Conservation (phyloP, 2,888 invertebrate genomes). For the Tetranychus truncatus region DNA sequence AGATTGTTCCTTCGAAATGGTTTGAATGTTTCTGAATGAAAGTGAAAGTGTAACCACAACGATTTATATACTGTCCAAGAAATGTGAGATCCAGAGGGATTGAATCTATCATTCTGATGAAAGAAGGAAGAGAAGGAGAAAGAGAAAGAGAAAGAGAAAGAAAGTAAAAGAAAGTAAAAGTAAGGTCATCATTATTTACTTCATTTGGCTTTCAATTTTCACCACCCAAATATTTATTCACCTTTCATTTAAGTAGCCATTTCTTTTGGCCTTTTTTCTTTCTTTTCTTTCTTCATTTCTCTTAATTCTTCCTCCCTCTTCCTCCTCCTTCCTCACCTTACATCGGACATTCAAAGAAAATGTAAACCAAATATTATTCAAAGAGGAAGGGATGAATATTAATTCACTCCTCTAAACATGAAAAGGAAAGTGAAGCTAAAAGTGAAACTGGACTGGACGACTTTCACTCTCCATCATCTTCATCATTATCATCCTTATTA, state of each 20-base stretch:
- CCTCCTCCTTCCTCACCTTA: background rate
- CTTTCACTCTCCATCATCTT: background rate
- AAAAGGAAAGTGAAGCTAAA: background rate
- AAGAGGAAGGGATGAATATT: background rate
- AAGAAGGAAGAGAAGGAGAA: conserved; percentile 9
- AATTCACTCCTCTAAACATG: background rate
- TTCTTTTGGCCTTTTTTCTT: too few relatives aligned
- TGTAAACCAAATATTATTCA: background rate
- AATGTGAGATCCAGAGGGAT: background rate
- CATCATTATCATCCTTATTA: background rate
- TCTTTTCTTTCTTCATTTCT: too few relatives aligned
- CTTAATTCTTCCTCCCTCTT: background rate
- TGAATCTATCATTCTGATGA: background rate
- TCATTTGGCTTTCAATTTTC: background rate
- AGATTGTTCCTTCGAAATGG: background rate
- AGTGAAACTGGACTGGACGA: background rate
- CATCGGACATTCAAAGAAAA: background rate
- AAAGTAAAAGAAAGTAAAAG: background rate
- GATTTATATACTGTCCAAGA: background rate
- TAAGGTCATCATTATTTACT: background rate
- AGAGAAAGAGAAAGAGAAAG: conserved; percentile 8
- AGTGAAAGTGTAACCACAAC: background rate
- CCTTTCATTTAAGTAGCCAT: background rate
- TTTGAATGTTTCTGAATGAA: background rate
- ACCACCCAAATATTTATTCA: background rate